Evolutionary conservation across 2,888 invertebrate species (phyloP).

Genomic region (Cyclophora albipunctata): DNA sequence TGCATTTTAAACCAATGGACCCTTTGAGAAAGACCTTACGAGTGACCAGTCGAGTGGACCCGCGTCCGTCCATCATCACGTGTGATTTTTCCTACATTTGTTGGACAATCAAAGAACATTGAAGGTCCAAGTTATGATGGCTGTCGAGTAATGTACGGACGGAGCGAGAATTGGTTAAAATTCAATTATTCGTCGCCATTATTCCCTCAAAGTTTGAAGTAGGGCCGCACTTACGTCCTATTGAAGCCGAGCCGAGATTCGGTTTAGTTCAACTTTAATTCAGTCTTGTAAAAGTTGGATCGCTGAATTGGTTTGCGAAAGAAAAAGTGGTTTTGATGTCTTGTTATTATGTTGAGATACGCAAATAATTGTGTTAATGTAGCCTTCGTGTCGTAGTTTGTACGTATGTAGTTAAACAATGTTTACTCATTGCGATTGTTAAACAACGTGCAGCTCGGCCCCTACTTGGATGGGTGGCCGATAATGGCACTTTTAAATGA

Average conservation of each 20-base stretch:
- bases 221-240: conserved; percentile 38
- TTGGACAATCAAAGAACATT: conserved; percentile 2
- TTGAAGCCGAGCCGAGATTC: conserved; percentile 37
- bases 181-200: conserved; percentile 57
- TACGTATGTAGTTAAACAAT: background rate
- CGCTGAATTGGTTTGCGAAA: conserved; percentile 11
- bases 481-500: too few relatives aligned
- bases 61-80: conserved; percentile 3
- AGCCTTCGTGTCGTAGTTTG: conserved; percentile 1
- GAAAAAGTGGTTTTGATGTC: conserved; percentile 2
- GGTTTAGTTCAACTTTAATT: conserved; percentile 43
- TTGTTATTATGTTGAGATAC: too few relatives aligned
- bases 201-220: conserved; percentile 48
- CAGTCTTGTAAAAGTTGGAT: conserved; percentile 23
- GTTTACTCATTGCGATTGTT: too few relatives aligned
- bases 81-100: conserved; percentile 12
- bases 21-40: conserved; percentile 39
- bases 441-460: too few relatives aligned
- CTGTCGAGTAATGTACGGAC: conserved; percentile 26
- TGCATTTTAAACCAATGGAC: conserved; percentile 56
- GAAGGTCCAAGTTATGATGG: conserved; percentile 25
- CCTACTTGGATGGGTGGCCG: too few relatives aligned
- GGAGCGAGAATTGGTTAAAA: conserved; percentile 54
- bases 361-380: background rate
- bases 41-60: conserved; percentile 26